Evolutionary conservation across 2,888 invertebrate species (phyloP).

Genomic region (Scotopteryx bipunctaria): DNA sequence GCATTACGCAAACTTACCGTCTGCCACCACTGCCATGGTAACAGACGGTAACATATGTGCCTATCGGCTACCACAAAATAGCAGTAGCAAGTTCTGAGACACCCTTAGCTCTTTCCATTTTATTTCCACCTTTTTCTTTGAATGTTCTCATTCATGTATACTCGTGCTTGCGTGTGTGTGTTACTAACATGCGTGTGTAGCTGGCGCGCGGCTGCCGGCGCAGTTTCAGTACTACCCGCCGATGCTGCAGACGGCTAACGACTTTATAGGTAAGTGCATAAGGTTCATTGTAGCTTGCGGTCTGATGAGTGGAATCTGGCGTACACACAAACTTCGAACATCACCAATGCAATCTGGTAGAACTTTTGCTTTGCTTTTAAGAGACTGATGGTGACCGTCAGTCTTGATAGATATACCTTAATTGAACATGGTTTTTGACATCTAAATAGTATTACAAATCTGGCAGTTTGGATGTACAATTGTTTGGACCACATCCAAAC

Average conservation of each 20-base stretch:
- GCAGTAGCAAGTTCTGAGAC: neutral
- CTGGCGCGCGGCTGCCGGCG: constrained; percentile 54
- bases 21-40: too few relatives aligned
- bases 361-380: neutral
- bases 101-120: constrained; percentile 1
- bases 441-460: too few relatives aligned
- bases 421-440: too few relatives aligned
- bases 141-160: constrained; percentile 16
- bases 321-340: neutral
- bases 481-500: too few relatives aligned
- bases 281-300: constrained; percentile 13
- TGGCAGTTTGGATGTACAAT: too few relatives aligned
- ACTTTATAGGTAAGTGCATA: constrained; percentile 64
- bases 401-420: too few relatives aligned
- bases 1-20: too few relatives aligned
- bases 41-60: too few relatives aligned
- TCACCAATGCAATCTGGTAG: neutral
- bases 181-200: constrained; percentile 57
- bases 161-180: constrained; percentile 40
- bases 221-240: constrained; percentile 74
- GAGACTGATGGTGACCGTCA: too few relatives aligned
- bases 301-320: neutral
- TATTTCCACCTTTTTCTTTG: neutral
- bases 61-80: too few relatives aligned
- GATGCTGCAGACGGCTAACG: constrained; percentile 70